Percentiles rank a stretch among this genome's conserved stretches.
These are phyloP conservation scores for Haemorhous mexicanus DNA, from an alignment of 2,113 vertebrate species.

Conservation along the genomic window DNA sequence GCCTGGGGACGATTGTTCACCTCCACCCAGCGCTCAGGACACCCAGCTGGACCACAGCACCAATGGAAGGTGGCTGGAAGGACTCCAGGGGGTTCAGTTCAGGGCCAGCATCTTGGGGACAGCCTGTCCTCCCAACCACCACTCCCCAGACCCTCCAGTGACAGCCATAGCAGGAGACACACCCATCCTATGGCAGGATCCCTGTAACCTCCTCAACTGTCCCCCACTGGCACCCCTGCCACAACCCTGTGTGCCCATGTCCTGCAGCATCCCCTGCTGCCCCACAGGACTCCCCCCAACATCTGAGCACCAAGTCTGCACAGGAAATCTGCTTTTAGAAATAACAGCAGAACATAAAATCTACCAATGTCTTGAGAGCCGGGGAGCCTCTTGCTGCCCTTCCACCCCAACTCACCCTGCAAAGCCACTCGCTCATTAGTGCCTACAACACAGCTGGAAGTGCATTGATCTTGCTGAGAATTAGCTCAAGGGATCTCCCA, in stretches of 20 bases:
- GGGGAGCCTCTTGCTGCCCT: fast-evolving
- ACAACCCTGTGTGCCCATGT: not conserved
- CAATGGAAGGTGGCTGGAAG: fast-evolving
- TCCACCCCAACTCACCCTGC: not conserved
- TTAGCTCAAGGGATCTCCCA: not conserved
- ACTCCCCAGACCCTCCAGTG: fast-evolving
- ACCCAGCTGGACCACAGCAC: not conserved
- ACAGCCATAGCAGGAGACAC: not conserved
- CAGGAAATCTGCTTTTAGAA: not conserved
- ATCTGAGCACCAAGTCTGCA: fast-evolving
- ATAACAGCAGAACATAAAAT: not conserved
- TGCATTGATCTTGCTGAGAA: not conserved
- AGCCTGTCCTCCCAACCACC: not conserved
- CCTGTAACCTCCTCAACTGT: not conserved
- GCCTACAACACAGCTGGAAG: not conserved
- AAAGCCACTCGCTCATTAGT: fast-evolving
- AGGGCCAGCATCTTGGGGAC: not conserved
- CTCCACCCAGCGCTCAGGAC: not conserved
- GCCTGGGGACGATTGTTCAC: not conserved
- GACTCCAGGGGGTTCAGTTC: fast-evolving
- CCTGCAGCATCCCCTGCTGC: not conserved
- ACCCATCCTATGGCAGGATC: not conserved
- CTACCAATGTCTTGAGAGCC: not conserved
- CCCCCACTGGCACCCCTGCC: not conserved
- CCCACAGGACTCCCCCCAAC: fast-evolving